Conservation (phyloP, 2,113 vertebrate species). For the Cheilinus undulatus region DNA sequence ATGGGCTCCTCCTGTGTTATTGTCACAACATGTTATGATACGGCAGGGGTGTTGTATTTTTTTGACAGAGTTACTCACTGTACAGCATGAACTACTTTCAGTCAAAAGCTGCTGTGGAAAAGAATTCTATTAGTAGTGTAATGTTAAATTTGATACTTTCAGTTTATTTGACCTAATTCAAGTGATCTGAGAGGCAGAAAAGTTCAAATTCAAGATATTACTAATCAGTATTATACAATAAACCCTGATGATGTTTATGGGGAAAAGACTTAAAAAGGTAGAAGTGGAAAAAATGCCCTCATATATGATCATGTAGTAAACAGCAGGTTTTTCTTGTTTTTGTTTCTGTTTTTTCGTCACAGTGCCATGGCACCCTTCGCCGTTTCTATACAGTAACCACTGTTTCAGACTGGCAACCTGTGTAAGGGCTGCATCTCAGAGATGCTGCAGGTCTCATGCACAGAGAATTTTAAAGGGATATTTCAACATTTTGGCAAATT, state of each 20-base stretch:
- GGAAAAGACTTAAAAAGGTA: background rate
- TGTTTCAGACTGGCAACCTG: too few species aligned
- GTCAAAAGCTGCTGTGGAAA: slow-evolving; percentile 16
- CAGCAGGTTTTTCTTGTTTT: too few species aligned
- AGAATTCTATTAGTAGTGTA: slow-evolving; percentile 11
- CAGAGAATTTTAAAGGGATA: too few species aligned
- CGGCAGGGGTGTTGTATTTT: slow-evolving; percentile 31
- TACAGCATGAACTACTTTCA: slow-evolving; percentile 9
- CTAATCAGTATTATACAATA: background rate
- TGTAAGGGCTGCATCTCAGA: too few species aligned
- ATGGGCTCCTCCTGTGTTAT: slow-evolving; percentile 23
- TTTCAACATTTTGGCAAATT: too few species aligned
- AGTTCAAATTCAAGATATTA: background rate
- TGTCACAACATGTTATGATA: slow-evolving; percentile 13
- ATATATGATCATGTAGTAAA: too few species aligned
- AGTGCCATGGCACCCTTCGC: too few species aligned
- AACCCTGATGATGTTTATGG: background rate
- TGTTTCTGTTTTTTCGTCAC: too few species aligned
- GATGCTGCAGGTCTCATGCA: too few species aligned
- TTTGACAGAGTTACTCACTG: slow-evolving; percentile 6
- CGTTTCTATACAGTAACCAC: too few species aligned
- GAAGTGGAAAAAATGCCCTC: background rate
- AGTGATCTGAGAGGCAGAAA: background rate
- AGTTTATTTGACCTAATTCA: background rate
- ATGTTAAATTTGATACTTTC: background rate